Evolutionary conservation across 2,797 vertebrate species (phyloP).

Genomic region (Amblyopsis hoosieri): DNA sequence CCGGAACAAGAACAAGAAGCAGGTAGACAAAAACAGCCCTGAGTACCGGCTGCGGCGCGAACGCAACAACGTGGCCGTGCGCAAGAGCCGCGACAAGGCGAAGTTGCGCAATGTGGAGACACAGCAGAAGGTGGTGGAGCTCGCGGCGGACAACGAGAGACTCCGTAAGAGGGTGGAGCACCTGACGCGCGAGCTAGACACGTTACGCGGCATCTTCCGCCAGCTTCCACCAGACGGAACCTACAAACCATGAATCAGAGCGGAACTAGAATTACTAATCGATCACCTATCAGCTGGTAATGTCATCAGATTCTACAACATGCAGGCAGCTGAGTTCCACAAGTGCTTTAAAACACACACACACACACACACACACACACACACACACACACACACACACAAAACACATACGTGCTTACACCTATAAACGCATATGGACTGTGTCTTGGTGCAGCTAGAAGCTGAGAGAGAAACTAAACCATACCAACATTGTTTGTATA

Average conservation of each 20-base stretch:
- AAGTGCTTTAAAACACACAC: conserved; percentile 69
- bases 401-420: conserved; percentile 47
- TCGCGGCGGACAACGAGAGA: conserved; percentile 91
- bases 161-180: conserved; percentile 95
- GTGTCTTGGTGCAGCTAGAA: too few relatives aligned
- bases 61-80: conserved; percentile 97
- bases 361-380: background rate
- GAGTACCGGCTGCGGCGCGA: conserved; percentile 95
- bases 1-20: conserved; percentile 87
- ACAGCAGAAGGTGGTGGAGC: conserved; percentile 95
- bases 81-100: conserved; percentile 97
- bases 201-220: conserved; percentile 93
- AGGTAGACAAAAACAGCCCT: conserved; percentile 91
- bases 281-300: conserved; percentile 31
- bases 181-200: conserved; percentile 93
- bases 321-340: conserved; percentile 68
- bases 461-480: too few relatives aligned
- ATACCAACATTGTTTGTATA: too few relatives aligned
- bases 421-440: background rate
- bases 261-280: conserved; percentile 30
- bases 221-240: conserved; percentile 94
- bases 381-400: background rate
- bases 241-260: conserved; percentile 79
- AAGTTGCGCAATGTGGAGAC: conserved; percentile 97
- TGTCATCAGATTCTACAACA: conserved; percentile 37